Percentiles rank a stretch among this genome's conserved stretches.
Evolutionary conservation across 2,888 invertebrate genomes (phyloP).

Genomic region (Phlogophora meticulosa): DNA sequence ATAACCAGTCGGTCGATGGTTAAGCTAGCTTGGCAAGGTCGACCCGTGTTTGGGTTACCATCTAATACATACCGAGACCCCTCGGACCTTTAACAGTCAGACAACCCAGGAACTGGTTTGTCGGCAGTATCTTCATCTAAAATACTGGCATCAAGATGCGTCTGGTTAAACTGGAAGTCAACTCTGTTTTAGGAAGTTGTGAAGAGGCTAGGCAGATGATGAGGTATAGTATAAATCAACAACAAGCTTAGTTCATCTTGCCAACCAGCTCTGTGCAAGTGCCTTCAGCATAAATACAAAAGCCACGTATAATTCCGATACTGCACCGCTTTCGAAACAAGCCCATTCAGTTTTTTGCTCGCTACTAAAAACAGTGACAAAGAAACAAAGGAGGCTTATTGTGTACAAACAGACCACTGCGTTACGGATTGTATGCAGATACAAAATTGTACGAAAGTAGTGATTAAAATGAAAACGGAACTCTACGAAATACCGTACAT

Average conservation of each 20-base stretch:
- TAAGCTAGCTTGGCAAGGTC: no score
- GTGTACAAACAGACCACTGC: constrained; percentile 36
- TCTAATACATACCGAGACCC: no score
- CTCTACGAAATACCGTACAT: constrained; percentile 1
- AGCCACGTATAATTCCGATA: constrained; percentile 30
- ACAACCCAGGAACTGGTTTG: no score
- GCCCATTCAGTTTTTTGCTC: constrained; percentile 40
- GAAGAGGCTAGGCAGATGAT: neutral
- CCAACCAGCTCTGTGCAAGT: neutral
- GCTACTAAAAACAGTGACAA: constrained; percentile 59
- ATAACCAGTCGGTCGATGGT: no score
- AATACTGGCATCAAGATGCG: no score
- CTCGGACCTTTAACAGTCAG: no score
- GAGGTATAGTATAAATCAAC: neutral
- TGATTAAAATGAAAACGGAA: constrained; percentile 21
- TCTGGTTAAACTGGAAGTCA: no score
- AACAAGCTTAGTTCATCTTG: neutral
- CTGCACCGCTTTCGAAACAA: constrained; percentile 51
- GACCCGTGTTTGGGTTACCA: no score
- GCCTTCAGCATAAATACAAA: constrained; percentile 6
- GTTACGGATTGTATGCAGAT: constrained; percentile 28
- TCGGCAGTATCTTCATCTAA: no score
- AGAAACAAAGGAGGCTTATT: constrained; percentile 55
- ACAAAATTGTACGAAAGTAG: constrained; percentile 28
- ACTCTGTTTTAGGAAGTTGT: no score